phyloP scores from a whole-genome alignment of 2,113 vertebrate species.

The Hypocryptadius cinnamomeus region DNA sequence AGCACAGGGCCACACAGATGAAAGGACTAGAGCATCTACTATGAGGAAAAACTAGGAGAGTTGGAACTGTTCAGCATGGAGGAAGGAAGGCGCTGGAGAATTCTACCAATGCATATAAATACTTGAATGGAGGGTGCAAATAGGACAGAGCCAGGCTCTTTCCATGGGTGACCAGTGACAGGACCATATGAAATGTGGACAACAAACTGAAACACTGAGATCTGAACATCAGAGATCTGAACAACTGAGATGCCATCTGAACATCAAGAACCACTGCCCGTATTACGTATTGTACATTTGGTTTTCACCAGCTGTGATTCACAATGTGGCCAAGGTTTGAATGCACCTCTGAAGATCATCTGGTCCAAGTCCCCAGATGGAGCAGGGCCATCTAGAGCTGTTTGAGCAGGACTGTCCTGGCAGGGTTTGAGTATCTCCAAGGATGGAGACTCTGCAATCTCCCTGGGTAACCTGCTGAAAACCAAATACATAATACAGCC shows the following conservation, averaged over 20 bases:
- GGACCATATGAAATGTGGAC: neutral
- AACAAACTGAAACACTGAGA: neutral
- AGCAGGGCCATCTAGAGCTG: neutral
- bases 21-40: neutral
- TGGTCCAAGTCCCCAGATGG: fast-evolving
- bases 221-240: too few relatives aligned
- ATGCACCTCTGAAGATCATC: neutral
- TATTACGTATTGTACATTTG: neutral
- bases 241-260: neutral
- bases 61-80: neutral
- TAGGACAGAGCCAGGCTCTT: neutral
- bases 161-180: neutral
- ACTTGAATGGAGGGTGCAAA: neutral
- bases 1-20: neutral
- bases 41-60: neutral
- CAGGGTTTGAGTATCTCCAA: neutral
- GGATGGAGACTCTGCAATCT: neutral
- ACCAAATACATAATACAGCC: neutral
- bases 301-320: neutral
- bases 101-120: neutral
- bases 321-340: fast-evolving
- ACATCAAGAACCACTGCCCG: neutral
- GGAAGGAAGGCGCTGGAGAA: neutral
- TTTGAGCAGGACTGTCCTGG: neutral
- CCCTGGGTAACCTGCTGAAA: neutral